A percentile compares a stretch with the other conserved stretches of the same genome.
Conservation (phyloP, 2,888 invertebrate genomes). For the Apoderus coryli region DNA sequence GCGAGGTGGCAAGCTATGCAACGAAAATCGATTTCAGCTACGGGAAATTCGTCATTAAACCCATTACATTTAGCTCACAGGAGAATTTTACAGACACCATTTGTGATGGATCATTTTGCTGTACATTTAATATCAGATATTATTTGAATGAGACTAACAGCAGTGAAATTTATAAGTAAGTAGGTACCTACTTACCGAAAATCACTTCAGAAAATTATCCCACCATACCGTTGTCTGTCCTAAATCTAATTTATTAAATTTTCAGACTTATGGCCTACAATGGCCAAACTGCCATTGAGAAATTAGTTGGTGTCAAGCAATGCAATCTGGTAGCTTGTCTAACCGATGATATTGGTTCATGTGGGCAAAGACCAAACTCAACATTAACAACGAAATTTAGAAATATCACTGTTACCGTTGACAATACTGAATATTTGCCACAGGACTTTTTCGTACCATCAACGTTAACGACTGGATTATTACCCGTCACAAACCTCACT, state of each 20-base stretch:
- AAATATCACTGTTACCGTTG: slow-evolving; percentile 17
- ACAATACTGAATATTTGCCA: slow-evolving; percentile 9
- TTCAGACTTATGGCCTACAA: slow-evolving; percentile 18
- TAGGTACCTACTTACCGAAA: slow-evolving; percentile 4
- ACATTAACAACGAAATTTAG: slow-evolving; percentile 16
- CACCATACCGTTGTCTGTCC: too few relatives aligned
- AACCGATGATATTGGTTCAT: slow-evolving; percentile 15
- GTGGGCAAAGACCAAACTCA: slow-evolving; percentile 16
- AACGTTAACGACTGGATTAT: slow-evolving; percentile 16
- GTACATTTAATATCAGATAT: slow-evolving; percentile 17
- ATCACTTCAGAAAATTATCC: too few relatives aligned
- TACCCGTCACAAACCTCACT: slow-evolving; percentile 16
- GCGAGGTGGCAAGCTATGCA: slow-evolving; percentile 14
- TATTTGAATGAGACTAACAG: slow-evolving; percentile 10
- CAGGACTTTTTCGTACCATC: slow-evolving; percentile 18
- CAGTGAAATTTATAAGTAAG: slow-evolving; percentile 20
- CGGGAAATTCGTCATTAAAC: slow-evolving; percentile 15
- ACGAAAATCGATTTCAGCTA: slow-evolving; percentile 15
- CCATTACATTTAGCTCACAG: slow-evolving; percentile 14
- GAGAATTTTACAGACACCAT: slow-evolving; percentile 14
- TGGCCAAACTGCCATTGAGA: slow-evolving; percentile 14
- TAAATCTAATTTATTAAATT: too few relatives aligned
- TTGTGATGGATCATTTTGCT: slow-evolving; percentile 20
- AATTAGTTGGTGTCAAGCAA: too few relatives aligned
- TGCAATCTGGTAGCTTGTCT: slow-evolving; percentile 20